A percentile compares a stretch with the other conserved stretches of the same genome.
Evolutionary conservation across 2,113 vertebrate genomes (phyloP).

Genomic region (Anhinga rufa): DNA sequence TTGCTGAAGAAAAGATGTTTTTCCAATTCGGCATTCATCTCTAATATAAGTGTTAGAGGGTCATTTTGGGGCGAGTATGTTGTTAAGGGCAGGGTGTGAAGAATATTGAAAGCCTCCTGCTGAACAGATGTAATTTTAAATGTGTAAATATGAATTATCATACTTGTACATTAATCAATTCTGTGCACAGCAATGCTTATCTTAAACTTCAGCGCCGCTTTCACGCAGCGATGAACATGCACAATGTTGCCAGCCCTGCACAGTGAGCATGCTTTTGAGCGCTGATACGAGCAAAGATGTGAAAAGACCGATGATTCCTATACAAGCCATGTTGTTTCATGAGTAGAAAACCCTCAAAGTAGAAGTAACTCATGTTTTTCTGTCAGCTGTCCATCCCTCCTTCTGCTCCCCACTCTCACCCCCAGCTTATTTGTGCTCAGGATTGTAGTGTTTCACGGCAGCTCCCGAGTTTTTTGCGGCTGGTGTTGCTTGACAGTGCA

Average conservation of each 20-base stretch:
- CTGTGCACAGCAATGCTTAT: neutral
- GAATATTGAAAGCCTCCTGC: neutral
- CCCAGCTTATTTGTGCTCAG: neutral
- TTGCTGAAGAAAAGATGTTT: neutral
- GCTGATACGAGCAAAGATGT: too few species aligned
- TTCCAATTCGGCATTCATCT: neutral
- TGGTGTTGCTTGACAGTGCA: neutral
- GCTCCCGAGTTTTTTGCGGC: neutral
- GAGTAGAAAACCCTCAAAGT: neutral
- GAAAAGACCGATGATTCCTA: neutral
- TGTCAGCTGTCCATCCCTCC: neutral
- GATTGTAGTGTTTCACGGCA: neutral
- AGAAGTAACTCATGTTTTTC: neutral
- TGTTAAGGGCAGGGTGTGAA: neutral
- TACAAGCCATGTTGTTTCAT: neutral
- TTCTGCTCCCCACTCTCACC: neutral
- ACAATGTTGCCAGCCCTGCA: neutral
- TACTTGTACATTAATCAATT: neutral
- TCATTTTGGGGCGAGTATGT: neutral
- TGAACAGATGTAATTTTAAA: neutral
- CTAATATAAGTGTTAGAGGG: neutral
- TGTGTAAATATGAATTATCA: neutral
- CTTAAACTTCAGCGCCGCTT: neutral
- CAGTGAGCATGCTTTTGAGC: rapidly evolving
- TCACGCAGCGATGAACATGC: neutral